Conservation (phyloP, 2,113 vertebrate species). For the Naja naja region DNA sequence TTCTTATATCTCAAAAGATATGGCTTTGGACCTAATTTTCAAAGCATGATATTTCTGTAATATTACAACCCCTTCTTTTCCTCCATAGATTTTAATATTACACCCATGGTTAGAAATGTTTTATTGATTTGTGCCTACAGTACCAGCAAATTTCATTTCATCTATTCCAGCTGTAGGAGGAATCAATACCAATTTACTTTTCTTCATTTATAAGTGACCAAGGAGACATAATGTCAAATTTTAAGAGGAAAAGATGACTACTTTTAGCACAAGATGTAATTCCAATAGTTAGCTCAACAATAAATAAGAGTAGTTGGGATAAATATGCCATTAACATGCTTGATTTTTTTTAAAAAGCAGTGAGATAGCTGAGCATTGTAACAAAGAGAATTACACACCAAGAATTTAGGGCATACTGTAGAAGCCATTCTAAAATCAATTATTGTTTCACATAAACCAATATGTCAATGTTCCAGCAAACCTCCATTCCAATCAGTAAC, state of each 20-base stretch:
- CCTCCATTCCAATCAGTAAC: too few relatives aligned
- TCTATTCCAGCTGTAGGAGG: conserved; percentile 26
- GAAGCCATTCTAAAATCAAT: neutral
- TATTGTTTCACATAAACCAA: neutral
- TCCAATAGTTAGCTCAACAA: conserved; percentile 21
- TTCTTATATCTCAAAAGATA: neutral
- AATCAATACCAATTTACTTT: conserved; percentile 56
- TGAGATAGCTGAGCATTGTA: conserved; percentile 1
- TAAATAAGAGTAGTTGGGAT: conserved; percentile 14
- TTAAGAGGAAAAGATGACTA: conserved; percentile 1
- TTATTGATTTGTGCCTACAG: conserved; percentile 35
- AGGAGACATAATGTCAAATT: conserved; percentile 34
- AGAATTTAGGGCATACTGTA: neutral
- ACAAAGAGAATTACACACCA: neutral
- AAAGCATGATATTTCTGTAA: neutral
- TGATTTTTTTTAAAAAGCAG: conserved; percentile 3
- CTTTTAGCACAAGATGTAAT: conserved; percentile 20
- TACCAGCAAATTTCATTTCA: conserved; percentile 18
- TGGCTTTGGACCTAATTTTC: neutral
- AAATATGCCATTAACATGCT: conserved; percentile 41
- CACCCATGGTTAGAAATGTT: conserved; percentile 31
- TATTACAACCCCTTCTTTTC: neutral
- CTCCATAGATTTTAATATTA: conserved; percentile 27
- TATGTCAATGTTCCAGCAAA: too few relatives aligned
- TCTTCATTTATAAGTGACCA: conserved; percentile 43